phyloP scores from a whole-genome alignment of 2,797 vertebrate genomes.

The Podargus strigoides region DNA sequence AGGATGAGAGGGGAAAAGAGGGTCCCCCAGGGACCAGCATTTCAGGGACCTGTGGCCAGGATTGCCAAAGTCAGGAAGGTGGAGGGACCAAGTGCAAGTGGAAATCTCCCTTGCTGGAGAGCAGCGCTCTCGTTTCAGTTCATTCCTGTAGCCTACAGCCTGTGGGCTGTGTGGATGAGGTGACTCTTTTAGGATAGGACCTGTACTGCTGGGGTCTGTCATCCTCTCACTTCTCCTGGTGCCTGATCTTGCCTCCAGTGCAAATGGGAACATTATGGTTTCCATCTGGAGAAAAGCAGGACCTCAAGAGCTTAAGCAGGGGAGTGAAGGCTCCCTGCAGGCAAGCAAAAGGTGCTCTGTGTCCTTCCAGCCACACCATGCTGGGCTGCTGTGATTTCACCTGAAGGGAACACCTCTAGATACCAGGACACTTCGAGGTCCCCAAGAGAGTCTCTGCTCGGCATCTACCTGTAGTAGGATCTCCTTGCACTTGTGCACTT shows the following conservation, averaged over 20 bases:
- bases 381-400: background rate
- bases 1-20: background rate
- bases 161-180: background rate
- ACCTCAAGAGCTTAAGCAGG: background rate
- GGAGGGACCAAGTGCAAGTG: background rate
- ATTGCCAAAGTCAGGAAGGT: background rate
- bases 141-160: background rate
- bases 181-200: background rate
- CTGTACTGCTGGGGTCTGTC: background rate
- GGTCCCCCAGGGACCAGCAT: background rate
- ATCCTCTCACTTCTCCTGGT: background rate
- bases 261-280: background rate
- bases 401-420: background rate
- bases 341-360: background rate
- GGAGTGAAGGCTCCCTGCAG: background rate
- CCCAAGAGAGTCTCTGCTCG: background rate
- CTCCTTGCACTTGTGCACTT: background rate
- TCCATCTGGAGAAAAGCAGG: background rate
- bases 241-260: background rate
- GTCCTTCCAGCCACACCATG: background rate
- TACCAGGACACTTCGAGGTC: too few relatives aligned
- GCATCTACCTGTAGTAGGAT: background rate
- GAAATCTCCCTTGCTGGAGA: background rate
- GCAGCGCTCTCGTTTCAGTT: accelerated
- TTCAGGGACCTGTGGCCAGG: background rate